Base-by-base conservation (phyloP, 92 coral and sea anemone species). In the Porites rus region DNA sequence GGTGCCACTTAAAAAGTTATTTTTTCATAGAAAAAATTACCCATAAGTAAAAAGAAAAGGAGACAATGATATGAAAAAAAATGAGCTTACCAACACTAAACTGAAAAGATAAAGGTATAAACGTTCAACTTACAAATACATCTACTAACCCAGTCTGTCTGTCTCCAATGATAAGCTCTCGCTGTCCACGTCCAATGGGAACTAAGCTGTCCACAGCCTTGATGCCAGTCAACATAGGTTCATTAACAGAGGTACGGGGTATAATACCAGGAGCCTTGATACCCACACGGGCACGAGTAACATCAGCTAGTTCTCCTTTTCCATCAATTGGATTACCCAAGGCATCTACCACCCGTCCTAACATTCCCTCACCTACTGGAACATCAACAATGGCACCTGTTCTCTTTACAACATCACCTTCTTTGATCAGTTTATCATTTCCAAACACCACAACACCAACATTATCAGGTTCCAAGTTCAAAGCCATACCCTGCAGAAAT, bases 111-210 rank as follows among this genome's bases (percentile, higher is more conserved):
- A 7, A 14, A 24, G 18, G 10, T 22, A 11, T 4, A 2, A 22
- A 38, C 17, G 46, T 38, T 13, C 25, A 24, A 6, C 19, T 13
- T 11, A 1, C 21, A 78, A 66, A 19, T 13, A 14, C 46, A 6
- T 65, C 38, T 6, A 81, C 96, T 80, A 62, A 97, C 99, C 99
- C 99, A 54, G 99, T 97, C 92, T 97, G 99, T 82, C 98, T 96
- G 94, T 97, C 99, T 61, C 99, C 99, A 69, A 97, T 97, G 86
- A 97, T 97, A 61, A 97, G 91, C 80, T 97, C 99, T 69, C 99
- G 99, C 89, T 97, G 99, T n/a, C 99, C 99, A 80, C 99, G 97
- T 73, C 99, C 99, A 97, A 97, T 97, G 13, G 99, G 99, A 65
- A 97, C 99, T 83, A 97, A 95, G 83, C 99, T 97, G 51, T 97